Conservation (phyloP, 1,140 invertebrate genomes). For the silkworm (Bombyx mori) region ASM3026992v2 NC_085128.1:5491501-5492000, state of each 20-base stretch:
- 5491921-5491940: too few relatives aligned
- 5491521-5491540: too few relatives aligned
- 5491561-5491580: too few relatives aligned
- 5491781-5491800: slow-evolving; percentile 59
- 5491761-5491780: slow-evolving; percentile 41
- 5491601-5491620: too few relatives aligned
- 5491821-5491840: slow-evolving; percentile 25
- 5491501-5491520: too few relatives aligned
- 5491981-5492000: too few relatives aligned
- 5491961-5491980: too few relatives aligned
- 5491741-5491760: slow-evolving; percentile 16
- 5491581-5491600: too few relatives aligned
- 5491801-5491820: slow-evolving; percentile 36
- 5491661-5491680: slow-evolving; percentile 45
- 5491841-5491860: slow-evolving; percentile 16
- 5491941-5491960: too few relatives aligned
- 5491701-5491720: slow-evolving; percentile 14
- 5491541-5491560: too few relatives aligned
- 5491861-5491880: slow-evolving; percentile 8
- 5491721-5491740: slow-evolving; percentile 55
- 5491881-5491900: too few relatives aligned
- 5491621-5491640: background rate
- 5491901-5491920: too few relatives aligned
- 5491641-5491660: slow-evolving; percentile 11
- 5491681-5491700: slow-evolving; percentile 32